Evolutionary conservation across 1,140 invertebrate genomes (phyloP).

Genomic region (Heliconius congener): DNA sequence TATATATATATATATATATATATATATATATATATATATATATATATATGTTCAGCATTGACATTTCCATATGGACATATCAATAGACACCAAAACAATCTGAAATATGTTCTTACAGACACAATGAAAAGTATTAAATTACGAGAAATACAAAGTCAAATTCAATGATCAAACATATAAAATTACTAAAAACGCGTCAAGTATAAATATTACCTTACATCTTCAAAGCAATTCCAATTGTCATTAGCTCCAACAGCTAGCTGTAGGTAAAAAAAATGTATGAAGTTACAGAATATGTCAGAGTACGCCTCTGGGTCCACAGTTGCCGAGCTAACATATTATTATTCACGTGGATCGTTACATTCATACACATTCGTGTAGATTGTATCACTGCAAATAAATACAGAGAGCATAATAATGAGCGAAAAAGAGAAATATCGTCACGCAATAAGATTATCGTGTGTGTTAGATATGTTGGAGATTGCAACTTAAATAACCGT

Average conservation of each 20-base stretch:
- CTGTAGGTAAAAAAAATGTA: neutral
- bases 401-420: slow-evolving; percentile 1
- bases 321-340: neutral
- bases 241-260: neutral
- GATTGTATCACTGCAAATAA: slow-evolving; percentile 7
- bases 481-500: slow-evolving; percentile 11
- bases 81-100: neutral
- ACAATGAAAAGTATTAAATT: neutral
- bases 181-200: neutral
- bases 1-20: too few relatives aligned
- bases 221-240: neutral
- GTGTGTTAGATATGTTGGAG: neutral
- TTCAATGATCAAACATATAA: too few relatives aligned
- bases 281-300: neutral
- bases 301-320: neutral
- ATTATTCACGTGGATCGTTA: slow-evolving; percentile 12
- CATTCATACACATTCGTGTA: neutral
- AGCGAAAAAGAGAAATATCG: slow-evolving; percentile 9
- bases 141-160: neutral
- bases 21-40: too few relatives aligned
- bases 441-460: neutral
- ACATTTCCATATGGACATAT: neutral
- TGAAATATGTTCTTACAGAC: neutral
- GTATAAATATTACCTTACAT: neutral
- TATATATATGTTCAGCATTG: too few relatives aligned